Base-by-base conservation (phyloP, 1,140 invertebrate species). In the Drosophila funebris region DNA sequence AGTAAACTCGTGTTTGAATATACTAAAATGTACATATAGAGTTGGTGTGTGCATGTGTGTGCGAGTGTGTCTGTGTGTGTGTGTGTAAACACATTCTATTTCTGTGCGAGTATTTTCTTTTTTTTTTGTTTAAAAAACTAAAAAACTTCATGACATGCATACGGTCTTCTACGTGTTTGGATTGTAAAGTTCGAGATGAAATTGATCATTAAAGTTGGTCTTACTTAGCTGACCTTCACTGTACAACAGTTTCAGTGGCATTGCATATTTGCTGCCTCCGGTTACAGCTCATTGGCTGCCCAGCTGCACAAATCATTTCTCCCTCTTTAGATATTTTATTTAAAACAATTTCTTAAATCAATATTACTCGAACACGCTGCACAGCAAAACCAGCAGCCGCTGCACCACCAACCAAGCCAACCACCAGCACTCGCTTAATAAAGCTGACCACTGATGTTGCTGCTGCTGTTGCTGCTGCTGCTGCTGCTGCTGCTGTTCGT, bases 271-370 rank as follows among this genome's bases (percentile, higher is more conserved):
- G 7, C 31, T 11, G 36, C 46, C 39, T 41, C 6, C 9, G 43
- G 48, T 33, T 11, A 13, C 36, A 14, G 18, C 53, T 46, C 57
- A 54, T 75, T 68, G n/a, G 31, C 73, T 22, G 0, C 8, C 11
- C 20, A 24, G 33, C 13, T 50, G 14, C n/a, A 2, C 18, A 6
- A n/a, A n/a, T n/a, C n/a, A n/a, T n/a, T n/a, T n/a, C n/a, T n/a
- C n/a, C n/a, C 48, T 7, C 20, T 22, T 58, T 39, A 31, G 13
- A 18, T 64, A 36, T 36, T 14, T 43, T 57, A 39, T 14, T 64
- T 43, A 31, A 50, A 46, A 24, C 31, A 56, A 73, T 68, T 63
- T 62, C 48, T 62, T 73, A 56, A 79, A 73, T 84, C 63, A 84
- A 84, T 83, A 79, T 76, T 78, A 46, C 58, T 39, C 4, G 16